Base-by-base conservation (phyloP, 2,113 vertebrate species). In the Glaucomys volans region DNA sequence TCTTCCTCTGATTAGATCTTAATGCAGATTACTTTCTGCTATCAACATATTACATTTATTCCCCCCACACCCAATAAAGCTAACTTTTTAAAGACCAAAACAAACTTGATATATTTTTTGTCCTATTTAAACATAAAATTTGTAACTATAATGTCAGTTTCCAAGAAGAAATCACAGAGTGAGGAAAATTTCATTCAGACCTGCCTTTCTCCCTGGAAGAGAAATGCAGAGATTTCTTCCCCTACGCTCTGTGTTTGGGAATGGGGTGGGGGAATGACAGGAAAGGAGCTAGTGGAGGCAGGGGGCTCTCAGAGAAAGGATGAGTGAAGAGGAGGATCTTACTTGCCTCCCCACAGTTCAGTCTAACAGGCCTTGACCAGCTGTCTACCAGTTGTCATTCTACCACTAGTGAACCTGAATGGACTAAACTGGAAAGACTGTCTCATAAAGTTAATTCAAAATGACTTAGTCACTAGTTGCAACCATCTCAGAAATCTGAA, bases 1-100 rank as follows among this genome's bases (percentile, higher is more conserved):
- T 95, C 97, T 64, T 95, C 97, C 64, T 97, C 95, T 0, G 96
- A 98, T 97, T 90, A 98, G 97, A 98, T 97, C 93, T 93, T 47
- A 37, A 59, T 66, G 82, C 85, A 97, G 97, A 97, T 91, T 90
- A 86, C 96, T 95, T 82, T 66, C 82, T 76, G 94, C 87, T 8
- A 69, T 62, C 90, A 82, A 64, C 20, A 5, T 42, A 69, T 4
- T 22, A 37, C 10, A 32, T 16, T 32, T 13, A 52, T 18, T 12
- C 37, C 11, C 64, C 64, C 32, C 26, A 30, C n/a, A 30, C 4
- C 40, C 35, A 42, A 42, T 8, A 71, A 67, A 83, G 54, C 89
- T 75, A 80, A 42, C 28, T 93, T 81, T 59, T 86, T 86, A 12
- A 89, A 88, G 26, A 89, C 18, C 5, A 35, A 89, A 11, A 80